Conservation (phyloP, 2,888 invertebrate genomes). For the Drosophila pseudotakahashii region DNA sequence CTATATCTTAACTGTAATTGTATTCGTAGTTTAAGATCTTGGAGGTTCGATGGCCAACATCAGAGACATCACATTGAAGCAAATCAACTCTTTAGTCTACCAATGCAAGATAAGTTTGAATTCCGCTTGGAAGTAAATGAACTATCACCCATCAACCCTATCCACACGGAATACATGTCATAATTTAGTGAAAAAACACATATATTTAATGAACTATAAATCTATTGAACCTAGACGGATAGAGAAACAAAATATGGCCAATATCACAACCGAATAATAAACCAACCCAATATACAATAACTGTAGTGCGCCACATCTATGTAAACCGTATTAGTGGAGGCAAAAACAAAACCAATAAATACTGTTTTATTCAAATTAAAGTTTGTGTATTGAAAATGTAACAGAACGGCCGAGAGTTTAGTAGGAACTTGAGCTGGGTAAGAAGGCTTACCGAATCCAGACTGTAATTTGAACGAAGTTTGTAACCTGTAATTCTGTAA, state of each 20-base stretch:
- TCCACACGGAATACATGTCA: constrained; percentile 63
- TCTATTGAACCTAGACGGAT: constrained; percentile 48
- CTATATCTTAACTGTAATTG: constrained; percentile 38
- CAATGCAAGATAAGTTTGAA: constrained; percentile 24
- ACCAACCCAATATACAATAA: constrained; percentile 35
- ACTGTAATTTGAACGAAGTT: constrained; percentile 66
- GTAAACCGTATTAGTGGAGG: constrained; percentile 45
- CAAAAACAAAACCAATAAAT: constrained; percentile 37
- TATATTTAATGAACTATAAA: constrained; percentile 44
- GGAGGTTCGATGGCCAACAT: constrained; percentile 51
- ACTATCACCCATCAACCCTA: constrained; percentile 16
- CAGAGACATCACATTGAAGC: constrained; percentile 38
- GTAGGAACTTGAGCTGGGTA: constrained; percentile 32
- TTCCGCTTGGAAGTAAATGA: constrained; percentile 37
- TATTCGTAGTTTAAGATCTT: constrained; percentile 44
- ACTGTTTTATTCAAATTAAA: constrained; percentile 65
- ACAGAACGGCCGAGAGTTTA: constrained; percentile 12
- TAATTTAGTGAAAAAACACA: constrained; percentile 59
- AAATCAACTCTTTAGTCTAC: constrained; percentile 34
- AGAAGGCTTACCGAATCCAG: constrained; percentile 39
- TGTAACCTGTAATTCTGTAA: constrained; percentile 51
- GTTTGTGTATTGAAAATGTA: constrained; percentile 37
- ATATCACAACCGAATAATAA: constrained; percentile 57
- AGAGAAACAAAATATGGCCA: constrained; percentile 65
- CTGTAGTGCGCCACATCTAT: constrained; percentile 34